phyloP scores from a whole-genome alignment of 1,140 invertebrate genomes.

The Cherax quadricarinatus region DNA sequence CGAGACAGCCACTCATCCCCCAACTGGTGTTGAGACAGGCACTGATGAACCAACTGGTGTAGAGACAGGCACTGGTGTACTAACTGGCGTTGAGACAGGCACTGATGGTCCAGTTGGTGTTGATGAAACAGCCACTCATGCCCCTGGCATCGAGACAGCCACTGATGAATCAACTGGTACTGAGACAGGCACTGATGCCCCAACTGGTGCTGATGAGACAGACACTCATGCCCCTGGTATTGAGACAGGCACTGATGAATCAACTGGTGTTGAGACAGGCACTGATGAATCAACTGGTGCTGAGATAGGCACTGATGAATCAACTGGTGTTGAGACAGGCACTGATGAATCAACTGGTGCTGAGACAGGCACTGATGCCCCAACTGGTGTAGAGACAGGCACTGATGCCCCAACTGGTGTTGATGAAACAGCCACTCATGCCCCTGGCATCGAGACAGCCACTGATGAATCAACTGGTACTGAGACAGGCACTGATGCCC shows the following conservation, averaged over 20 bases:
- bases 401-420: constrained; percentile 16
- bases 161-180: neutral
- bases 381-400: neutral
- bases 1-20: neutral
- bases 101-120: constrained; percentile 11
- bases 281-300: neutral
- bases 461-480: neutral
- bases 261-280: neutral
- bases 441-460: neutral
- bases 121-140: neutral
- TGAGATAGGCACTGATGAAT: neutral
- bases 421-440: constrained; percentile 7
- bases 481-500: neutral
- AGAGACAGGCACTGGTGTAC: neutral
- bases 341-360: neutral
- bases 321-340: neutral
- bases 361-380: neutral
- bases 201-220: too few species aligned
- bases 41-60: neutral
- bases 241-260: neutral
- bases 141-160: too few species aligned
- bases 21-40: neutral
- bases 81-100: too few species aligned
- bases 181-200: too few species aligned
- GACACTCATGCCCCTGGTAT: neutral